Conservation (phyloP, 2,888 invertebrate genomes). For the Teleiodes luculella region DNA sequence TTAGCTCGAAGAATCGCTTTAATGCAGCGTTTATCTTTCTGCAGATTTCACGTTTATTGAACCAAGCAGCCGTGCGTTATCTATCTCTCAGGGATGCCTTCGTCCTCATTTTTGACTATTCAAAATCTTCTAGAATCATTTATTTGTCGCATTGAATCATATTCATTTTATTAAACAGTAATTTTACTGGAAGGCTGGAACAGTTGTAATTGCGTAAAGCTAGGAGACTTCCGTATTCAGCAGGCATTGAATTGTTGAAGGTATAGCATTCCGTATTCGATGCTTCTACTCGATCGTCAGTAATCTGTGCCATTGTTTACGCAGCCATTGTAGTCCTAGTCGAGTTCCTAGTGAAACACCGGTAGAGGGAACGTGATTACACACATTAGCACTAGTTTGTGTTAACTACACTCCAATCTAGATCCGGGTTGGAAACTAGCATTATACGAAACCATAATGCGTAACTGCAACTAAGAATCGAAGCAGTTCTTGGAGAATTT, state of each 20-base stretch:
- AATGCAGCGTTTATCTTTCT: constrained; percentile 1
- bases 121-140: not conserved
- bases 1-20: not conserved
- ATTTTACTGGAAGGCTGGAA: not conserved
- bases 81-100: not conserved
- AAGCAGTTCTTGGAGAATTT: not conserved
- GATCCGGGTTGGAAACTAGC: constrained; percentile 4
- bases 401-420: constrained; percentile 5
- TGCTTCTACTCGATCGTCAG: constrained; percentile 29
- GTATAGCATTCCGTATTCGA: constrained; percentile 16
- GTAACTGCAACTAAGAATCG: not conserved
- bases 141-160: not conserved
- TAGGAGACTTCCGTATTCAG: not conserved
- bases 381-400: constrained; percentile 12
- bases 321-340: constrained; percentile 42
- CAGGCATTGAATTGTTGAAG: not conserved
- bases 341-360: constrained; percentile 31
- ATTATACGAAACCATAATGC: constrained; percentile 9
- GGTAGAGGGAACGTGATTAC: constrained; percentile 13
- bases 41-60: not conserved
- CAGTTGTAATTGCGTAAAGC: not conserved
- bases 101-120: not conserved
- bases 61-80: not conserved
- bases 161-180: too few species aligned
- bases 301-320: constrained; percentile 57